Conservation (phyloP, 2,113 vertebrate genomes). For the Gallinago paraguaiae region DNA sequence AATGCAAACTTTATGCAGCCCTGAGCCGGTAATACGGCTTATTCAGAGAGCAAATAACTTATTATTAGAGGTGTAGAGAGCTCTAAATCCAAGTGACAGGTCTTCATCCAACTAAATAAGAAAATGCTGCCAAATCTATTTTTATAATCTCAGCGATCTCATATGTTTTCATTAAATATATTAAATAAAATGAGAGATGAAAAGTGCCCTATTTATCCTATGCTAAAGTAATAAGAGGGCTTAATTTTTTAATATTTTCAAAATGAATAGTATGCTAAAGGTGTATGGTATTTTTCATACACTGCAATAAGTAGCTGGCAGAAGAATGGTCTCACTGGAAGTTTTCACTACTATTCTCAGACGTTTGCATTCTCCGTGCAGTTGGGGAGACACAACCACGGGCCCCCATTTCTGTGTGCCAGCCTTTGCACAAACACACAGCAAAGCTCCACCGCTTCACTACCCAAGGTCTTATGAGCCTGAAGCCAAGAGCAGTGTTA, state of each 20-base stretch:
- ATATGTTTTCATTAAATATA: conserved; percentile 68
- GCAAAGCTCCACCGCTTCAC: background rate
- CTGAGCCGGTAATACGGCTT: conserved; percentile 24
- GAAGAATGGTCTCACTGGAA: background rate
- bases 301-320: background rate
- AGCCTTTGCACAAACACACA: background rate
- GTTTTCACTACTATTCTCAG: background rate
- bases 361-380: background rate
- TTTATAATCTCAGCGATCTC: conserved; percentile 57
- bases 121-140: conserved; percentile 61
- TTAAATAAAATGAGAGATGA: conserved; percentile 21
- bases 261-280: background rate
- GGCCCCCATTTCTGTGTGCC: background rate
- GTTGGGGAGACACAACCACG: background rate
- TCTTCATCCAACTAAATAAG: conserved; percentile 59
- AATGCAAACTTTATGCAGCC: conserved; percentile 37
- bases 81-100: conserved; percentile 49
- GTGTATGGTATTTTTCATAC: background rate
- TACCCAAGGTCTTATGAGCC: background rate
- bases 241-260: conserved; percentile 3
- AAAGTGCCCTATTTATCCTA: conserved; percentile 1
- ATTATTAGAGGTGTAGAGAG: conserved; percentile 50
- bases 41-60: conserved; percentile 56
- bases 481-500: background rate
- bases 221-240: background rate